A percentile compares a stretch with the other conserved stretches of the same genome.
Evolutionary conservation across 64 coral and sea anemone genomes (phyloP).

Genomic region (Pocillopora verrucosa): DNA sequence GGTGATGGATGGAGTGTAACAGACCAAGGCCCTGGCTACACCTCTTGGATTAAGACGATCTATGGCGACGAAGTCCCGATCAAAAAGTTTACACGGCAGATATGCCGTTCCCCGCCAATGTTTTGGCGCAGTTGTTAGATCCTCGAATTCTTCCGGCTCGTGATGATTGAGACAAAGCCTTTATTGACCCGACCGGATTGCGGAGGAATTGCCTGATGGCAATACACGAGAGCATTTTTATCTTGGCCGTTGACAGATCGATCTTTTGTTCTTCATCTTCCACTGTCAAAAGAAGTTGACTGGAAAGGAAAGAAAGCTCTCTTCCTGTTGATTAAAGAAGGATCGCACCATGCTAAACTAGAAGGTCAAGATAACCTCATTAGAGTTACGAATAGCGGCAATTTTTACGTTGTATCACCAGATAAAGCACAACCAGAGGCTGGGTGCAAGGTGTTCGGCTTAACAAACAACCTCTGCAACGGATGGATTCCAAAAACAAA

Average conservation of each 20-base stretch:
- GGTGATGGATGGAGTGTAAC: slow-evolving; percentile 14
- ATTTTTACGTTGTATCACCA: slow-evolving; percentile 44
- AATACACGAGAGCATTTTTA: slow-evolving; percentile 2
- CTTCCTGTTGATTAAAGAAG: slow-evolving; percentile 40
- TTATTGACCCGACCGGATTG: slow-evolving; percentile 13
- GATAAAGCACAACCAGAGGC: slow-evolving; percentile 13
- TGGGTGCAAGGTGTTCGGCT: slow-evolving; percentile 48
- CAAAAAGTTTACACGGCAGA: slow-evolving; percentile 26
- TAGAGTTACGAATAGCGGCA: slow-evolving; percentile 49
- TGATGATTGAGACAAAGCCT: slow-evolving; percentile 48
- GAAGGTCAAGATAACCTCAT: slow-evolving; percentile 26
- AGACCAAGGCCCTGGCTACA: not conserved
- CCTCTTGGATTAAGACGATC: slow-evolving; percentile 25
- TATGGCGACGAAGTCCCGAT: not conserved
- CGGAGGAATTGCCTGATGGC: slow-evolving; percentile 36
- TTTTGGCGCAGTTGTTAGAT: slow-evolving; percentile 16
- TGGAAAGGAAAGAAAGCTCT: slow-evolving; percentile 30
- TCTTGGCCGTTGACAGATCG: slow-evolving; percentile 23
- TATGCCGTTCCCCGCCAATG: slow-evolving; percentile 37
- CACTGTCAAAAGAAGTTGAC: slow-evolving; percentile 13
- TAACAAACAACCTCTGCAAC: slow-evolving; percentile 58
- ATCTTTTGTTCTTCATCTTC: slow-evolving; percentile 37
- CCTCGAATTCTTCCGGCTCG: slow-evolving; percentile 15
- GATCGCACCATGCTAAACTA: slow-evolving; percentile 28
- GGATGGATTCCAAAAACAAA: slow-evolving; percentile 41